phyloP scores from a whole-genome alignment of 2,888 invertebrate genomes.

The Alviniconcha strummeri region DNA sequence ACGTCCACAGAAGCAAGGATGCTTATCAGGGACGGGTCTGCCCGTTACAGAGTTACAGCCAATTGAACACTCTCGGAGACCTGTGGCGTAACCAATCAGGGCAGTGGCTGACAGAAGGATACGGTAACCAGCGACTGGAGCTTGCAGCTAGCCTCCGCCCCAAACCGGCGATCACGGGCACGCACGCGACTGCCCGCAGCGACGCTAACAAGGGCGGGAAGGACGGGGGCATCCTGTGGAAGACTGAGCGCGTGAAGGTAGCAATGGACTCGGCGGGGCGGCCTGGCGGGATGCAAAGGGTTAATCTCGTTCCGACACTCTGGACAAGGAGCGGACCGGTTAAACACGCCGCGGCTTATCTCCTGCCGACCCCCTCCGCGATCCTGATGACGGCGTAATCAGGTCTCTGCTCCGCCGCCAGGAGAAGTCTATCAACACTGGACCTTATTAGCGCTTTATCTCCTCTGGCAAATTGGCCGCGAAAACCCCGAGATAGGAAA shows the following conservation, averaged over 20 bases:
- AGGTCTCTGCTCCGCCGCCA: no score
- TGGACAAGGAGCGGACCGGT: no score
- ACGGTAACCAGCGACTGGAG: background rate
- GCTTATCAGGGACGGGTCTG: no score
- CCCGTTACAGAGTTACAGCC: no score
- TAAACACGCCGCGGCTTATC: no score
- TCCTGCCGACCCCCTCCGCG: no score
- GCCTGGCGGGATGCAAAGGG: background rate
- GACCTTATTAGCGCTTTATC: background rate
- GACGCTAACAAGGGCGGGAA: background rate
- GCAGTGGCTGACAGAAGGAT: no score
- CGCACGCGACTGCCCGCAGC: background rate
- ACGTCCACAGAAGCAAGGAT: no score
- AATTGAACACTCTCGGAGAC: no score
- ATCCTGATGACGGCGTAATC: no score
- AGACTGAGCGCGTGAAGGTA: background rate
- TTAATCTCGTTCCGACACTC: background rate
- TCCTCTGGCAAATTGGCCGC: constrained; percentile 1
- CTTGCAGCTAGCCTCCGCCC: background rate
- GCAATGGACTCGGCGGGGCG: no score
- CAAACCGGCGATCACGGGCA: background rate
- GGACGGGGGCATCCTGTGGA: background rate
- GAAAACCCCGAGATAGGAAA: background rate
- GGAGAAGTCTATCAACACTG: background rate
- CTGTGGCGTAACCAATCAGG: no score